Percentiles rank a stretch among this genome's conserved stretches.
phyloP scores from a whole-genome alignment of 2,113 vertebrate genomes.

The Corythoichthys intestinalis region DNA sequence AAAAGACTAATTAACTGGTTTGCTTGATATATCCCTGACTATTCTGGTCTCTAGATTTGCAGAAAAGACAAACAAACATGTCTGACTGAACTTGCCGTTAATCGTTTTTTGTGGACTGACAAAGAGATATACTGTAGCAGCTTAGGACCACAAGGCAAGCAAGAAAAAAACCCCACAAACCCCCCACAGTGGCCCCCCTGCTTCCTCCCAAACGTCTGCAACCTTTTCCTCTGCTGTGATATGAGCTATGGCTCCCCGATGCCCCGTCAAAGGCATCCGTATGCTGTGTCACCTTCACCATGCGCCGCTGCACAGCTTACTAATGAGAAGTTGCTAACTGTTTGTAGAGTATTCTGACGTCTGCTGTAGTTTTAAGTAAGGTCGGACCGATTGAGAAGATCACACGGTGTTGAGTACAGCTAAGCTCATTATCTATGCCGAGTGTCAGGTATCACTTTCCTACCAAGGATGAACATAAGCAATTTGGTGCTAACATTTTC shows the following conservation, averaged over 20 bases:
- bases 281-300: conserved; percentile 73
- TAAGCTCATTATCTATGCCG: conserved; percentile 36
- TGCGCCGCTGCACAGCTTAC: conserved; percentile 52
- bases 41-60: no score
- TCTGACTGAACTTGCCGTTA: no score
- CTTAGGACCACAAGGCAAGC: conserved; percentile 9
- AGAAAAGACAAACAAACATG: no score
- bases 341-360: conserved; percentile 48
- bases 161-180: background rate
- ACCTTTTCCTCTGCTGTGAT: conserved; percentile 64
- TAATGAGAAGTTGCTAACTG: conserved; percentile 66
- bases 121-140: conserved; percentile 16
- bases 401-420: conserved; percentile 36
- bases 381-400: background rate
- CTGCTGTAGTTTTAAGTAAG: background rate
- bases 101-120: conserved; percentile 37
- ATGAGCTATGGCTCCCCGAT: conserved; percentile 70
- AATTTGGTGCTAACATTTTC: background rate
- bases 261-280: conserved; percentile 67
- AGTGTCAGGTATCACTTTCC: background rate
- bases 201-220: conserved; percentile 54
- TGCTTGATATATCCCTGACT: no score
- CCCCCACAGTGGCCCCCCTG: background rate
- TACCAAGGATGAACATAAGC: background rate
- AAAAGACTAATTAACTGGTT: no score